Base-by-base conservation (phyloP, 2,113 vertebrate genomes). In the Parus major region DNA sequence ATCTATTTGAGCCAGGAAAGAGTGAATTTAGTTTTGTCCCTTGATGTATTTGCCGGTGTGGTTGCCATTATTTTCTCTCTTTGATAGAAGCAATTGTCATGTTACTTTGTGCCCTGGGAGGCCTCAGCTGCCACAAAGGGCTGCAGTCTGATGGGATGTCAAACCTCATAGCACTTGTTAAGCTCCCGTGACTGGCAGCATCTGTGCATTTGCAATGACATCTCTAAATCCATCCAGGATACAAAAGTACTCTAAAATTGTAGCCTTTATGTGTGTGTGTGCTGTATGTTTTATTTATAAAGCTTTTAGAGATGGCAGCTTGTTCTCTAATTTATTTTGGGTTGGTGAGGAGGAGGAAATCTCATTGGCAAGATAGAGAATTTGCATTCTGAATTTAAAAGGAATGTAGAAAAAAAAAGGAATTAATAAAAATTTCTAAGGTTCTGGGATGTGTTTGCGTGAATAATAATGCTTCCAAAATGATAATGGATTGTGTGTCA, bases 281-380 rank as follows among this genome's bases (percentile, higher is more conserved):
- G 82, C 83, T 63, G 72, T 82, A 95, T 93, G 91, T 95, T 95
- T 95, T 97, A 95, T 96, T 96, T 95, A 94, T 95, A 95, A 95
- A 96, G 95, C 90, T 96, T 96, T 96, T 95, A 93, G 93, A 96
- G 90, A 78, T 88, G 93, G 85, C 92, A 95, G 88, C 84, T 94
- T 96, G 93, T 95, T 93, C 88, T 96, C 71, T 95, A 92, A 94
- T 94, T 94, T 97, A 96, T 97, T 97, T 95, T 76, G 79, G 77
- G 79, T 82, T 90, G 89, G 78, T 95, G 94, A 93, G 93, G 92
- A 93, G 94, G 93, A 93, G 88, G 95, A 97, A 73, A 96, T 91
- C 71, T 96, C 88, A 95, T 86, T 92, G 95, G 96, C 88, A 92
- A 93, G 93, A 92, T 39, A 86, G 53, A 53, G 69, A 94, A 92